Evolutionary conservation across 2,797 vertebrate species (phyloP).

Genomic region (Pseudochromis fuscus): DNA sequence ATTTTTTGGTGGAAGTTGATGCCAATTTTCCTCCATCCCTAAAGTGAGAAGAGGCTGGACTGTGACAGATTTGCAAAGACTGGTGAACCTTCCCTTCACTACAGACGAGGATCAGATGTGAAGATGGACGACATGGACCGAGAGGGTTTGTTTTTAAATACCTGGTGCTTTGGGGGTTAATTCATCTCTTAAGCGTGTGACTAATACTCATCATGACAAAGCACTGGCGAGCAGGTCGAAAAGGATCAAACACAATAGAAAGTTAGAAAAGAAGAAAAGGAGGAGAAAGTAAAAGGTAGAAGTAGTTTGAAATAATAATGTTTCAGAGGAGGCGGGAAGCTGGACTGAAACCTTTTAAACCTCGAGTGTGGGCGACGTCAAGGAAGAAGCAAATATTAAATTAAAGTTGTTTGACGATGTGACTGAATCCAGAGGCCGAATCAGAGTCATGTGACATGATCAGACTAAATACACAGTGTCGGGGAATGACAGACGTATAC

Average conservation of each 20-base stretch:
- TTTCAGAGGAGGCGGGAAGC: constrained; percentile 55
- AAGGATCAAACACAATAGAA: constrained; percentile 83
- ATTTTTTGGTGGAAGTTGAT: too few species aligned
- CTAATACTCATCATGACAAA: constrained; percentile 86
- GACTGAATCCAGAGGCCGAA: constrained; percentile 44
- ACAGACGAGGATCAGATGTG: constrained; percentile 46
- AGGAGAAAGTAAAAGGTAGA: constrained; percentile 46
- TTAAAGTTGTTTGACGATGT: constrained; percentile 37
- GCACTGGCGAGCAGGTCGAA: constrained; percentile 80
- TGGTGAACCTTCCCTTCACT: constrained; percentile 61
- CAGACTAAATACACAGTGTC: constrained; percentile 41
- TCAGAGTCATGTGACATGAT: constrained; percentile 50
- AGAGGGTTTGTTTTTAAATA: constrained; percentile 76
- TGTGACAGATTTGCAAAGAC: constrained; percentile 30
- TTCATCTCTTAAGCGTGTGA: constrained; percentile 86
- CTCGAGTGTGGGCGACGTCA: constrained; percentile 50
- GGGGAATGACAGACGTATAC: constrained; percentile 63
- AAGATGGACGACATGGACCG: constrained; percentile 33
- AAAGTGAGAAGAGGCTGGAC: too few species aligned
- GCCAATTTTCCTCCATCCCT: too few species aligned
- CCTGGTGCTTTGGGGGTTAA: constrained; percentile 83
- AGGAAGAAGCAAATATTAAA: constrained; percentile 50
- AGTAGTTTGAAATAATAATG: constrained; percentile 44
- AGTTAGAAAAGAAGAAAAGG: constrained; percentile 77
- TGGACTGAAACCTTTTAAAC: constrained; percentile 66